Evolutionary conservation across 1,140 invertebrate genomes (phyloP).

Genomic region (Lucilia cuprina): DNA sequence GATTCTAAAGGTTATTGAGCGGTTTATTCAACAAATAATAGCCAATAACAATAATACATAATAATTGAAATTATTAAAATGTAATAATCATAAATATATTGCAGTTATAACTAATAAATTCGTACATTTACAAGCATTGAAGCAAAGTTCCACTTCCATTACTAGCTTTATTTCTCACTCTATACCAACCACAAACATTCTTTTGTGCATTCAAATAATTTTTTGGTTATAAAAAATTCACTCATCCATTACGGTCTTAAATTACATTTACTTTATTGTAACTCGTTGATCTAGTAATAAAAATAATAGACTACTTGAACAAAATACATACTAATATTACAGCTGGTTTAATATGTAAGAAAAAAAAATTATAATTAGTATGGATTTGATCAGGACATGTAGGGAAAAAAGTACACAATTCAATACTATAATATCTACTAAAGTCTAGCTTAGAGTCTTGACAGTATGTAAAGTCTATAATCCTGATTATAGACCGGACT

Average conservation of each 20-base stretch:
- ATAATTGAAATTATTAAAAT: neutral
- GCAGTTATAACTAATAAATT: neutral
- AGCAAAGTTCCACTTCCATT: conserved; percentile 16
- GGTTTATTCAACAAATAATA: neutral
- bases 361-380: too few species aligned
- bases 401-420: too few species aligned
- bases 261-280: neutral
- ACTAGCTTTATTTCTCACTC: neutral
- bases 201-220: neutral
- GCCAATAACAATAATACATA: neutral
- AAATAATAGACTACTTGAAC: too few species aligned
- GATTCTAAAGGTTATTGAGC: neutral
- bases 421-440: too few species aligned
- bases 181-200: neutral
- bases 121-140: neutral
- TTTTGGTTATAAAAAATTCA: conserved; percentile 7
- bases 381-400: too few species aligned
- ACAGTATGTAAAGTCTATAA: too few species aligned
- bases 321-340: too few species aligned
- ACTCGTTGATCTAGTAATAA: too few species aligned
- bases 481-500: too few species aligned
- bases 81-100: neutral
- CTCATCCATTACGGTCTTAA: conserved; percentile 13
- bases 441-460: too few species aligned
- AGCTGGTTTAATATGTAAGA: too few species aligned